These are phyloP conservation scores for Gadopsis marmoratus DNA, from an alignment of 2,797 vertebrate genomes.

Conservation along the genomic window DNA sequence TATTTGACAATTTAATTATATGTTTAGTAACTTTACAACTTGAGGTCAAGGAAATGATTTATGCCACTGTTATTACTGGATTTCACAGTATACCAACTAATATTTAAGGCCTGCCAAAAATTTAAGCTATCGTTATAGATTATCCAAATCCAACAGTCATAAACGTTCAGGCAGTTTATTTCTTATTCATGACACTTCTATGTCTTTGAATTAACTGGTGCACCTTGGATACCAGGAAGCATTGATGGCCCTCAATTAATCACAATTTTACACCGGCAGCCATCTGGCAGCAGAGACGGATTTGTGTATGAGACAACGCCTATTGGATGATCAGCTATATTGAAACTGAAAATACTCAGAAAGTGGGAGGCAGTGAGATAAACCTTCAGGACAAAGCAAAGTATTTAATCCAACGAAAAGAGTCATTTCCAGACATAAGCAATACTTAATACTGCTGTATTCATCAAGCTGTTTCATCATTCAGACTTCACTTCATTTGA, in stretches of 20 bases:
- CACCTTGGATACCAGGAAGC: neutral
- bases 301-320: neutral
- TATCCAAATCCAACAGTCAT: constrained; percentile 2
- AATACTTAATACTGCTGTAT: neutral
- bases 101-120: neutral
- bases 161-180: constrained; percentile 1
- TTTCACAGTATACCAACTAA: neutral
- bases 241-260: constrained; percentile 21
- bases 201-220: neutral
- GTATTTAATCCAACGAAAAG: neutral
- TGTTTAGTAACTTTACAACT: neutral
- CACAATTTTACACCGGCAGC: neutral
- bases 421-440: neutral
- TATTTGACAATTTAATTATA: constrained; percentile 11
- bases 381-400: neutral
- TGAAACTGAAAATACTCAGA: neutral
- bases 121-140: neutral
- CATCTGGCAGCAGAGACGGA: constrained; percentile 2
- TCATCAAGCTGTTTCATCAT: neutral
- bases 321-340: neutral
- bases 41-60: neutral
- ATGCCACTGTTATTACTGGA: neutral
- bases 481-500: neutral
- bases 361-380: neutral
- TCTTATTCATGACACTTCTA: neutral